Percentiles rank a stretch among this genome's conserved stretches.
Evolutionary conservation across 1,140 invertebrate genomes (phyloP).

Genomic region (Pectinophora gossypiella): DNA sequence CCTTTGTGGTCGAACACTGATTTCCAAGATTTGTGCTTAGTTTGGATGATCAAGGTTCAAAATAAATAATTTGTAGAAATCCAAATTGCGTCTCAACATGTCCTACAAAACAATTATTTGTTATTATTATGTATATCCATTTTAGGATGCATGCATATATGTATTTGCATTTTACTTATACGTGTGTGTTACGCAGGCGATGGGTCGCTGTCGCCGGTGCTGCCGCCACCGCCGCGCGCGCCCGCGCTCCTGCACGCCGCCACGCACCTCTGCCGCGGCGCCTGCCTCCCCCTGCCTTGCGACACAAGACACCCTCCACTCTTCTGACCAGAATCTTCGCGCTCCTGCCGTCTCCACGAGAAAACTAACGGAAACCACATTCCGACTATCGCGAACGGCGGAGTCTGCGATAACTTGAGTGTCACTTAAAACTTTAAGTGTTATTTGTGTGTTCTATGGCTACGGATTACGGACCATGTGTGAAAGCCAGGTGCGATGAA

Average conservation of each 20-base stretch:
- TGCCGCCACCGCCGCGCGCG: slow-evolving; percentile 36
- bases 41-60: too few species aligned
- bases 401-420: slow-evolving; percentile 39
- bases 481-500: slow-evolving; percentile 42
- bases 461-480: slow-evolving; percentile 25
- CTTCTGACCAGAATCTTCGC: slow-evolving; percentile 48
- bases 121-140: too few species aligned
- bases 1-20: too few species aligned
- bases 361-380: slow-evolving; percentile 58
- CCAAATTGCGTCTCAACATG: too few species aligned
- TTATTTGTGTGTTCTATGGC: slow-evolving; percentile 27
- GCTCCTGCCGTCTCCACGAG: slow-evolving; percentile 50
- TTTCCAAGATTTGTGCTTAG: too few species aligned
- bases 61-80: too few species aligned
- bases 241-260: slow-evolving; percentile 52
- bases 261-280: slow-evolving; percentile 46
- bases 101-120: too few species aligned
- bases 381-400: slow-evolving; percentile 46
- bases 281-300: slow-evolving; percentile 48
- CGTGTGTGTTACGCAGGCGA: slow-evolving; percentile 17
- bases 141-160: too few species aligned
- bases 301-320: slow-evolving; percentile 33
- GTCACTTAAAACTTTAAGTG: neutral
- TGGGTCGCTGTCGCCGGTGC: slow-evolving; percentile 48
- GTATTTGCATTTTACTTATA: neutral